phyloP scores from a whole-genome alignment of 2,888 invertebrate species.

The Trichogramma dendrolimi region DNA sequence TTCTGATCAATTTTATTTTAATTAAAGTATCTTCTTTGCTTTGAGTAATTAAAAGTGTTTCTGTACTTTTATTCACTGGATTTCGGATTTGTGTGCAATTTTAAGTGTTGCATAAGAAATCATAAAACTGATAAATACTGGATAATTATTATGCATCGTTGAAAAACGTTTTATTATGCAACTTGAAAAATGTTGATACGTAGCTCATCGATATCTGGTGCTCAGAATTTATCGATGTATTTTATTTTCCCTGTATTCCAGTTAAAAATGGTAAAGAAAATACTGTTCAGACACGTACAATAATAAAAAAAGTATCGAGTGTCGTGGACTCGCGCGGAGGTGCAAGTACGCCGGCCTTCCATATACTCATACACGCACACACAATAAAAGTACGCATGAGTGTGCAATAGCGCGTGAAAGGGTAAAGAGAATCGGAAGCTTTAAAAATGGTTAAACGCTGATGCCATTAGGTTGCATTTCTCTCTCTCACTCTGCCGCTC shows the following conservation, averaged over 20 bases:
- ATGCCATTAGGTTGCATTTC: conserved; percentile 20
- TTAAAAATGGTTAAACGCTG: conserved; percentile 26
- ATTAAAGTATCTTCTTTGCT: no score
- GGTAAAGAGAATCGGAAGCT: conserved; percentile 19
- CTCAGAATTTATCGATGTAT: background rate
- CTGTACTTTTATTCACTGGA: no score
- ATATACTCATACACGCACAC: background rate
- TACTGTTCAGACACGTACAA: no score
- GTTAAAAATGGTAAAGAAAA: no score
- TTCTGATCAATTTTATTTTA: no score
- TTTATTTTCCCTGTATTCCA: background rate
- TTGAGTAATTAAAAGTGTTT: no score
- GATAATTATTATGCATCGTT: background rate
- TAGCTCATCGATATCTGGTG: background rate
- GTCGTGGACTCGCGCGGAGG: background rate
- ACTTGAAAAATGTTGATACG: background rate
- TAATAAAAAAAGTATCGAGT: no score
- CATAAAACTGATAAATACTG: background rate
- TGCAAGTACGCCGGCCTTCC: background rate
- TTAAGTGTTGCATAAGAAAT: background rate
- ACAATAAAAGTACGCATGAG: background rate
- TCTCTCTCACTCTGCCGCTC: conserved; percentile 4
- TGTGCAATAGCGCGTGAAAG: background rate
- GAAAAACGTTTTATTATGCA: background rate
- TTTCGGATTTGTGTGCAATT: background rate